A percentile compares a stretch with the other conserved stretches of the same genome.
phyloP scores from a whole-genome alignment of 2,113 vertebrate species.

The Heliornis fulica region DNA sequence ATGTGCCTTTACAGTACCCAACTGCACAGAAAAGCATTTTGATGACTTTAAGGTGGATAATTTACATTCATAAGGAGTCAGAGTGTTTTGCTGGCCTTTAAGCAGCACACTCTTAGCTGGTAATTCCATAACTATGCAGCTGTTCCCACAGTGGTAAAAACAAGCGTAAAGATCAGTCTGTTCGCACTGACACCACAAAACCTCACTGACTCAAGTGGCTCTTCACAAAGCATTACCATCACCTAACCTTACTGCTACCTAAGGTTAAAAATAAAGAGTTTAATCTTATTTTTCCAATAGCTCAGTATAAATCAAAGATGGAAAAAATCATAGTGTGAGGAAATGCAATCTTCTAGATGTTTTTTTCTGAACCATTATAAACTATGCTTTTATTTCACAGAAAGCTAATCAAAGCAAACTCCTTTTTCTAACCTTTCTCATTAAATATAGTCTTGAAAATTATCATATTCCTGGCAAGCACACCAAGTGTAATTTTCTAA shows the following conservation, averaged over 20 bases:
- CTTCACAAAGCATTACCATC: neutral
- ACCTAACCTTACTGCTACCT: neutral
- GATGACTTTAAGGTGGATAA: neutral
- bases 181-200: neutral
- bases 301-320: neutral
- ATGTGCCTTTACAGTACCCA: neutral
- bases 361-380: neutral
- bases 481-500: neutral
- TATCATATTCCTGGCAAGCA: neutral
- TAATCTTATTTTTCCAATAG: neutral
- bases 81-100: neutral
- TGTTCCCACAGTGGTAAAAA: neutral
- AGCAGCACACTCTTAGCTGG: neutral
- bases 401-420: neutral
- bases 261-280: neutral
- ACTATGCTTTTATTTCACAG: neutral
- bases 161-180: neutral
- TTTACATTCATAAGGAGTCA: neutral
- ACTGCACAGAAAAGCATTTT: neutral
- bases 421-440: neutral
- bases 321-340: neutral
- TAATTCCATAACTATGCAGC: neutral
- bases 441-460: neutral
- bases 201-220: neutral
- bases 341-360: neutral